Conservation (phyloP, 2,888 invertebrate genomes). For the Ariolimax columbianus region DNA sequence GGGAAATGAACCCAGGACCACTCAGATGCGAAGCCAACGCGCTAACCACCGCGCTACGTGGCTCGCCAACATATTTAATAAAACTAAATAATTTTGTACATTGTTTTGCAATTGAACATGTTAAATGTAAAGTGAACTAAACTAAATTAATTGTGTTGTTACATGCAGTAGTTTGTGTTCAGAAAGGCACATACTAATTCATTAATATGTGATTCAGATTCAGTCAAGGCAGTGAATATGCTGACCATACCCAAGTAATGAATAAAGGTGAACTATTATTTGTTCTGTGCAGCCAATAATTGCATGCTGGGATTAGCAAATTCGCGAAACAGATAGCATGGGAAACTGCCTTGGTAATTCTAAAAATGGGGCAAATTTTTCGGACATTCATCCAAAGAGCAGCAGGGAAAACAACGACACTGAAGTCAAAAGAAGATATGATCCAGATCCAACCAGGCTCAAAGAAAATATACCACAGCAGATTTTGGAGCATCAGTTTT, state of each 20-base stretch:
- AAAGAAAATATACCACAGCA: background rate
- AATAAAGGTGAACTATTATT: background rate
- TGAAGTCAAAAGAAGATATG: constrained; percentile 20
- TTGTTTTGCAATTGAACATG: too few species aligned
- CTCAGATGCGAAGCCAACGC: too few species aligned
- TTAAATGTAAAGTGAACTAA: too few species aligned
- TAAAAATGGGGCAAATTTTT: constrained; percentile 6
- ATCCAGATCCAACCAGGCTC: constrained; percentile 18
- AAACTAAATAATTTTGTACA: too few species aligned
- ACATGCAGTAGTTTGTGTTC: too few species aligned
- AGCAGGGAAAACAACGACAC: background rate
- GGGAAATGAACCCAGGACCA: too few species aligned
- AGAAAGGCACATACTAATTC: background rate
- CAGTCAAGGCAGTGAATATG: background rate
- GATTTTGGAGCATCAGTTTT: background rate
- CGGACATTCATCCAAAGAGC: background rate
- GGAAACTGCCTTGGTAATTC: constrained; percentile 34
- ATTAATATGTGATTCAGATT: background rate
- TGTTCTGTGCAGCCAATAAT: background rate
- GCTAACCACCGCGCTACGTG: too few species aligned
- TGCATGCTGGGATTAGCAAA: background rate
- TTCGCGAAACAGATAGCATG: background rate
- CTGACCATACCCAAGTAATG: background rate
- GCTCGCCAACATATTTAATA: too few species aligned
- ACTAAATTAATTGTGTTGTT: too few species aligned